These are phyloP conservation scores for Agonopterix heracliana DNA, from an alignment of 2,888 invertebrate species.

Conservation along the genomic window DNA sequence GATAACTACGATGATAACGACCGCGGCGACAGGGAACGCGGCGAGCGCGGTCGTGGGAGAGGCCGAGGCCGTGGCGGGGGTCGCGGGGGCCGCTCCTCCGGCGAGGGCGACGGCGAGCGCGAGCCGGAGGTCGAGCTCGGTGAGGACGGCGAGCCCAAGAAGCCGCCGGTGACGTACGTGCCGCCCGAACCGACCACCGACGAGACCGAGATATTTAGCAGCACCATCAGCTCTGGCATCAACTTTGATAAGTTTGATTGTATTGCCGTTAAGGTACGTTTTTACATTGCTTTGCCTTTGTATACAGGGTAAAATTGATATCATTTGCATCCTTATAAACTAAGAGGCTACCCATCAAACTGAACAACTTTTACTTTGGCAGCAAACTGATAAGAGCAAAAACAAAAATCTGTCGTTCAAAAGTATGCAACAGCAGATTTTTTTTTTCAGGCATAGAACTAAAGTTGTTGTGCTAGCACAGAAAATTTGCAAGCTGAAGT, in stretches of 20 bases:
- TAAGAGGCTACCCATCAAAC: too few species aligned
- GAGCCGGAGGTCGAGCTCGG: constrained; percentile 20
- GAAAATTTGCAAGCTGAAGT: too few species aligned
- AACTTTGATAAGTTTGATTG: constrained; percentile 94
- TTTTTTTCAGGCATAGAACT: too few species aligned
- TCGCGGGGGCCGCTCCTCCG: constrained; percentile 20
- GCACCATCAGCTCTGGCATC: constrained; percentile 86
- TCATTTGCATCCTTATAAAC: too few species aligned
- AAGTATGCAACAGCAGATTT: too few species aligned
- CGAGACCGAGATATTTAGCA: constrained; percentile 82
- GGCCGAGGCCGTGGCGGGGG: constrained; percentile 23
- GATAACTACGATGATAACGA: constrained; percentile 13
- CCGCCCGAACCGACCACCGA: constrained; percentile 85
- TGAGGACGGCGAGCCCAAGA: constrained; percentile 35
- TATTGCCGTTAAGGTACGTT: constrained; percentile 88
- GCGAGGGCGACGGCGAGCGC: constrained; percentile 18
- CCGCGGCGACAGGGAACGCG: constrained; percentile 27
- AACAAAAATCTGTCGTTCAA: too few species aligned
- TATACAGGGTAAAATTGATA: too few species aligned
- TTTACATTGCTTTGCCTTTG: background rate
- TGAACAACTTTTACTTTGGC: too few species aligned
- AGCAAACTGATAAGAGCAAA: too few species aligned
- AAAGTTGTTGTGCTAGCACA: too few species aligned
- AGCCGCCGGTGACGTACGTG: constrained; percentile 74
- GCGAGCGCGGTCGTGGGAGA: constrained; percentile 26